Evolutionary conservation across 2,888 invertebrate genomes (phyloP).

Genomic region (Oxycera nigricornis): DNA sequence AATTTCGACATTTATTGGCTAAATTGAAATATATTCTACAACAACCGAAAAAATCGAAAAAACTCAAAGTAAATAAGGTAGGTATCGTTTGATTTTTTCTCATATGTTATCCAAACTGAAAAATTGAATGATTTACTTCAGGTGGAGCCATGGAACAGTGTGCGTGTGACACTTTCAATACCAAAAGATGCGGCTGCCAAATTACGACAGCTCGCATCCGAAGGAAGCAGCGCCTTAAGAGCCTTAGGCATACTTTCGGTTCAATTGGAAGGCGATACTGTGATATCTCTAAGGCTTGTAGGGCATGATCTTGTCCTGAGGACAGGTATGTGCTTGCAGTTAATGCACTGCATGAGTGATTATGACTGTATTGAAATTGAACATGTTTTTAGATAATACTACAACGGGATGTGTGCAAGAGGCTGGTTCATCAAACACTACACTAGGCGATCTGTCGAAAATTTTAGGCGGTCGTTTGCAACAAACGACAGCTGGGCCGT

Average conservation of each 20-base stretch:
- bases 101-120: no score
- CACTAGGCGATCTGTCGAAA: conserved; percentile 53
- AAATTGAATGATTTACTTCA: no score
- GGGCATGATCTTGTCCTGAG: conserved; percentile 75
- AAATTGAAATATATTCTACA: conserved; percentile 77
- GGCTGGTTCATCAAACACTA: conserved; percentile 53
- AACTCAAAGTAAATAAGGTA: conserved; percentile 72
- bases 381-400: conserved; percentile 53
- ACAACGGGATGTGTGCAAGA: conserved; percentile 53
- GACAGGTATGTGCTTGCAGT: conserved; percentile 60
- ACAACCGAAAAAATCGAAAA: conserved; percentile 63
- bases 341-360: neutral
- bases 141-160: conserved; percentile 98
- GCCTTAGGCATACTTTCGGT: conserved; percentile 94
- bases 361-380: neutral
- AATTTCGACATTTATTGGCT: conserved; percentile 78
- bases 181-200: conserved; percentile 94
- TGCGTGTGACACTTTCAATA: conserved; percentile 96
- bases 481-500: conserved; percentile 39
- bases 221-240: conserved; percentile 86
- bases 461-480: conserved; percentile 49
- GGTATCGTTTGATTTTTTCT: neutral
- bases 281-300: conserved; percentile 74
- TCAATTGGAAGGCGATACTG: conserved; percentile 90
- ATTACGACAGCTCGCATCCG: conserved; percentile 88